Evolutionary conservation across 2,888 invertebrate species (phyloP).

Genomic region (Drosophila paranaensis): DNA sequence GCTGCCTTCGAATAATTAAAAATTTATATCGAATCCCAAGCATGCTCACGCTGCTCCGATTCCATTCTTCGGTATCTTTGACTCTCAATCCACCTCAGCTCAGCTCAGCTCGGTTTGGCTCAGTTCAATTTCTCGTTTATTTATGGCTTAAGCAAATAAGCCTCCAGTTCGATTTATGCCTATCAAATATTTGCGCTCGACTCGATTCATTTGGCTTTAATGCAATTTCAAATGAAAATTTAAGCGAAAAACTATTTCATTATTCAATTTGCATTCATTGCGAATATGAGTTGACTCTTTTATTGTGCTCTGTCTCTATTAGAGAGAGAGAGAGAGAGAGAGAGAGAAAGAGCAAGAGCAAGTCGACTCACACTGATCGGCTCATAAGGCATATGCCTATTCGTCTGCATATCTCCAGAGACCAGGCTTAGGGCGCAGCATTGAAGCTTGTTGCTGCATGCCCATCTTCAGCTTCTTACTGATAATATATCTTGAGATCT

Average conservation of each 20-base stretch:
- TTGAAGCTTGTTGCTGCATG: too few species aligned
- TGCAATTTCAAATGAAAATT: background rate
- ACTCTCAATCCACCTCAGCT: background rate
- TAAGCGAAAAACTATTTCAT: background rate
- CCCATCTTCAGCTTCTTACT: too few species aligned
- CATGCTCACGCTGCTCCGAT: background rate
- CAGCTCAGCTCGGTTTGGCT: background rate
- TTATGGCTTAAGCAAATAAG: background rate
- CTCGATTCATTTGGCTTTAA: background rate
- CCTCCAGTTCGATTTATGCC: background rate
- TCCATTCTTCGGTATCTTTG: background rate
- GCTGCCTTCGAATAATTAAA: conserved; percentile 10
- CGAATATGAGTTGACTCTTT: background rate
- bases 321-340: background rate
- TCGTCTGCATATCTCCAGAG: too few species aligned
- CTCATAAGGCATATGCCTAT: too few species aligned
- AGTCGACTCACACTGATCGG: background rate
- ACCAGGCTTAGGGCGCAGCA: too few species aligned
- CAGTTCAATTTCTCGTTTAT: background rate
- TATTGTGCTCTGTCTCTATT: background rate
- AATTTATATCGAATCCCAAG: background rate
- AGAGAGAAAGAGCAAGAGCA: background rate
- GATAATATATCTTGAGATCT: too few species aligned
- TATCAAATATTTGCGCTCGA: background rate
- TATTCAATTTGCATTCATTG: background rate